phyloP scores from a whole-genome alignment of 2,797 vertebrate species.

The Phoxinus dragarum region DNA sequence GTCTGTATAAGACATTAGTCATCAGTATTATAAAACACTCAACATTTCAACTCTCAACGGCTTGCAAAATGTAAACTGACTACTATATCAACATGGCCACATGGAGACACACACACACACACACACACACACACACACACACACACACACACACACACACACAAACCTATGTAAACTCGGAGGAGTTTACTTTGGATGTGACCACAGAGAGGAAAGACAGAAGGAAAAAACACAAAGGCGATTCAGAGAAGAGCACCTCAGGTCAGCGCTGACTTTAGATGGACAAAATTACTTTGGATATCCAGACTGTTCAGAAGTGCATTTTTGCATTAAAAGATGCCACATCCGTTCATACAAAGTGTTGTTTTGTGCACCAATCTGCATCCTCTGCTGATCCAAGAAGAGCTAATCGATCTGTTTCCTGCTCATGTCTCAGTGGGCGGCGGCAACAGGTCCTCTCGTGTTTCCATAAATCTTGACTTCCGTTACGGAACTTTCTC shows the following conservation, averaged over 20 bases:
- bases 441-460: conserved; percentile 54
- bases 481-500: conserved; percentile 64
- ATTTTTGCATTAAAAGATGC: background rate
- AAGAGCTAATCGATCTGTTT: conserved; percentile 45
- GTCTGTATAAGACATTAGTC: conserved; percentile 58
- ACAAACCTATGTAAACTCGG: conserved; percentile 44
- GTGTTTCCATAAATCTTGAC: conserved; percentile 54
- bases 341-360: conserved; percentile 12
- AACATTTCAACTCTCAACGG: conserved; percentile 47
- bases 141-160: conserved; percentile 39
- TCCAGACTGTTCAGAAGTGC: background rate
- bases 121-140: conserved; percentile 11
- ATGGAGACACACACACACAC: conserved; percentile 37
- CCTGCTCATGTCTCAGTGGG: conserved; percentile 17
- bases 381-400: background rate
- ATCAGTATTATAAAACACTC: conserved; percentile 58
- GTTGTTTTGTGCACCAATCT: background rate
- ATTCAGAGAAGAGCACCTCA: conserved; percentile 9
- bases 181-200: conserved; percentile 51
- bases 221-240: conserved; percentile 38
- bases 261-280: conserved; percentile 36
- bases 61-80: conserved; percentile 51
- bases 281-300: conserved; percentile 14
- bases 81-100: conserved; percentile 50
- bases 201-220: conserved; percentile 36